Evolutionary conservation across 2,113 vertebrate genomes (phyloP).

Genomic region (Marmota monax): DNA sequence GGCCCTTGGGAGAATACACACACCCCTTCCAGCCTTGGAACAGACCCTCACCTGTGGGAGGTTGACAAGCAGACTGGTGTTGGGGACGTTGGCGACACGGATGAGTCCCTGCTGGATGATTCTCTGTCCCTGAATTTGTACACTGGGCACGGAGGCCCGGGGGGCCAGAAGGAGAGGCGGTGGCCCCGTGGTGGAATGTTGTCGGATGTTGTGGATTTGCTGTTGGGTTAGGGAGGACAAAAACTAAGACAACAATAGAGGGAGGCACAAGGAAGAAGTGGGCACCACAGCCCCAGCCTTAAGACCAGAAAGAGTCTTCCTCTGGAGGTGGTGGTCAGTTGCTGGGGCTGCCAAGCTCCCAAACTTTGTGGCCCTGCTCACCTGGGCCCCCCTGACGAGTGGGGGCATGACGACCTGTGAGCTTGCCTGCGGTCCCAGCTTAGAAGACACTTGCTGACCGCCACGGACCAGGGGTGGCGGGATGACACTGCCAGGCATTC

Average conservation of each 20-base stretch:
- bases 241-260: background rate
- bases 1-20: too few species aligned
- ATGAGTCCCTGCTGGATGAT: conserved; percentile 99
- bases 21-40: too few species aligned
- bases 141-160: conserved; percentile 94
- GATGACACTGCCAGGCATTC: conserved; percentile 94
- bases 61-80: conserved; percentile 95
- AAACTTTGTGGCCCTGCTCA: conserved; percentile 73
- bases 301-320: background rate
- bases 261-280: background rate
- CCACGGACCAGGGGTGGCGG: conserved; percentile 97
- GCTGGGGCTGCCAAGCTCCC: background rate
- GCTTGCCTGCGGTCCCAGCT: conserved; percentile 91
- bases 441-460: conserved; percentile 93
- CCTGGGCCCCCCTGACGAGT: conserved; percentile 97
- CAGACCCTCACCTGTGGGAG: conserved; percentile 92
- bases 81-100: conserved; percentile 96
- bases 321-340: background rate
- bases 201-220: conserved; percentile 96
- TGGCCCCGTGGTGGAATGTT: conserved; percentile 95
- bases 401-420: conserved; percentile 97
- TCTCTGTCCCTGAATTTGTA: conserved; percentile 97
- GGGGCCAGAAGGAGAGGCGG: conserved; percentile 96
- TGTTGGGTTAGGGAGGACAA: conserved; percentile 72
- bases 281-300: too few species aligned